phyloP scores from a whole-genome alignment of 2,797 vertebrate species.

The Chlorospingus flavigularis region DNA sequence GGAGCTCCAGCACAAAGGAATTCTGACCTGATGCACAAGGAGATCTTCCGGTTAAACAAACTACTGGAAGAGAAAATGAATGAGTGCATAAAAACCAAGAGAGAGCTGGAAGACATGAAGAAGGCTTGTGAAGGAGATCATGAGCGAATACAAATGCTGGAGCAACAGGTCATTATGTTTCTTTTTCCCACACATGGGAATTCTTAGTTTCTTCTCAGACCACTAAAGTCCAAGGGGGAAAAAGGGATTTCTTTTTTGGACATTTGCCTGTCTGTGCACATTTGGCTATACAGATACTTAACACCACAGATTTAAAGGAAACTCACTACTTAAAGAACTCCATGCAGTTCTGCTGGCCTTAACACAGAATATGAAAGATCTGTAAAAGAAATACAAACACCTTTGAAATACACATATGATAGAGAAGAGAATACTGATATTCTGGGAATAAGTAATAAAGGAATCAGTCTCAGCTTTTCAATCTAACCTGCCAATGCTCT shows the following conservation, averaged over 20 bases:
- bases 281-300: neutral
- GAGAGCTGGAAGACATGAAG: slow-evolving; percentile 71
- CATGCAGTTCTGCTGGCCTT: neutral
- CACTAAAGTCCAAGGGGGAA: neutral
- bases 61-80: slow-evolving; percentile 85
- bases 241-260: neutral
- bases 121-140: slow-evolving; percentile 60
- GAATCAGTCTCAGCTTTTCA: neutral
- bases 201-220: neutral
- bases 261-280: neutral
- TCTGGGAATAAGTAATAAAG: neutral
- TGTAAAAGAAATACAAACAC: neutral
- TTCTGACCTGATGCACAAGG: slow-evolving; percentile 80
- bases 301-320: neutral
- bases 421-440: neutral
- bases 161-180: slow-evolving; percentile 86
- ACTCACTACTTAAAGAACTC: neutral
- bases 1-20: neutral
- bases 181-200: neutral
- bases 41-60: slow-evolving; percentile 86
- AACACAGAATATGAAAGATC: neutral
- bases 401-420: neutral
- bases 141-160: slow-evolving; percentile 86
- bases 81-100: slow-evolving; percentile 68
- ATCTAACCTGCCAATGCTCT: neutral